Base-by-base conservation (phyloP, 1,140 invertebrate genomes). In the Drosophila gunungcola region DNA sequence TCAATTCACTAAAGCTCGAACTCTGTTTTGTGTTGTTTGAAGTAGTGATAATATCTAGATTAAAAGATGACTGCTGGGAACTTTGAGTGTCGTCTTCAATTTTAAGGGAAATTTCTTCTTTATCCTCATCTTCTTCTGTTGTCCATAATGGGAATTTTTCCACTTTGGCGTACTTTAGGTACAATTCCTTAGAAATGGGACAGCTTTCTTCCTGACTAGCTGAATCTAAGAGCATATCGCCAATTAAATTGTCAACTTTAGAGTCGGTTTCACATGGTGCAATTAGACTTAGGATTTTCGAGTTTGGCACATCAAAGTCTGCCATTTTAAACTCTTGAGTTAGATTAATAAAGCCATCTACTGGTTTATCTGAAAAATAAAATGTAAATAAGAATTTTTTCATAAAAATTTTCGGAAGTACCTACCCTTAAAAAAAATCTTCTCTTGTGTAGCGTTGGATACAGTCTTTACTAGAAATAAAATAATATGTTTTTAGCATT, bases 391-490 rank as follows among this genome's bases (percentile, higher is more conserved):
- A 10, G 4, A 4, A 25, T 25, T 41, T 7, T 5, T 13, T 13
- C 1, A 16, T 11, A 1, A 13, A 36, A 34, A 1, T 34, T 34
- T 4, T 1, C 0, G 2, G 1, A n/a, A 16, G 4, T 7, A n/a
- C 45, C 45, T 7, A 76, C 67, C 27, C 48, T 65, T 16, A 36
- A 7, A 21, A 16, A n/a, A 4, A 43, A n/a, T 53, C 4, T 27
- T 55, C 32, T 58, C 29, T 10, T 42, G 36, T 29, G 43, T 45
- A 65, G n/a, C 25, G 13, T 65, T 62, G 21, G 53, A 29, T 61
- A 53, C 49, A 78, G 65, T 90, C 84, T 89, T 90, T 72, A 82
- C 86, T 90, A 39, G 64, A 82, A 82, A 7, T 38, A 73, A 70
- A 3, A 36, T 41, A 58, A 29, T 29, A 38, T 16, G 25, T 25